Conservation (phyloP, 2,113 vertebrate genomes). For the Malaclemys terrapin region DNA sequence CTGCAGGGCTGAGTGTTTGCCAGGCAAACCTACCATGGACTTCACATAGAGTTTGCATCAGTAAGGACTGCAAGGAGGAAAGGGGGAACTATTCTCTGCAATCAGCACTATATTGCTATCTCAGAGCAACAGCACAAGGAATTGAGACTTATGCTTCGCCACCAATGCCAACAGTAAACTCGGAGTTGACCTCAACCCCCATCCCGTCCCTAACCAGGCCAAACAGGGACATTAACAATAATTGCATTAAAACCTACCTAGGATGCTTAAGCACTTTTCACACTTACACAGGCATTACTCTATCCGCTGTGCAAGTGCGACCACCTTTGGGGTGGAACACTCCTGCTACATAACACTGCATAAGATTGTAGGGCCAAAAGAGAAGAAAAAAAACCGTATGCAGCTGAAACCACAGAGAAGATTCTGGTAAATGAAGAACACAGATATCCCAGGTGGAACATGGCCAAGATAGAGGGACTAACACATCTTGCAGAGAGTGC, state of each 20-base stretch:
- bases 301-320: background rate
- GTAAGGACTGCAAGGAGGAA: background rate
- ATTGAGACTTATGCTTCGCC: background rate
- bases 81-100: background rate
- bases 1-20: background rate
- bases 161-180: background rate
- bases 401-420: background rate
- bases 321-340: background rate
- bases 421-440: background rate
- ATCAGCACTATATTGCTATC: background rate
- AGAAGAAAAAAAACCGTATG: background rate
- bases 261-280: background rate
- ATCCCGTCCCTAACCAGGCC: background rate
- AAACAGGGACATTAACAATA: background rate
- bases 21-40: background rate
- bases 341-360: background rate
- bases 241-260: background rate
- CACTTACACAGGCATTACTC: background rate
- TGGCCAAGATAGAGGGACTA: background rate
- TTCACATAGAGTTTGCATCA: fast-evolving
- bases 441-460: background rate
- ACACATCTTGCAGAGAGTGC: background rate
- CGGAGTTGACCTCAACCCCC: background rate
- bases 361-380: background rate
- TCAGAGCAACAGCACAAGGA: background rate